A percentile compares a stretch with the other conserved stretches of the same genome.
These are phyloP conservation scores for Puma concolor DNA, from an alignment of 2,113 vertebrate genomes.

Conservation along the genomic window DNA sequence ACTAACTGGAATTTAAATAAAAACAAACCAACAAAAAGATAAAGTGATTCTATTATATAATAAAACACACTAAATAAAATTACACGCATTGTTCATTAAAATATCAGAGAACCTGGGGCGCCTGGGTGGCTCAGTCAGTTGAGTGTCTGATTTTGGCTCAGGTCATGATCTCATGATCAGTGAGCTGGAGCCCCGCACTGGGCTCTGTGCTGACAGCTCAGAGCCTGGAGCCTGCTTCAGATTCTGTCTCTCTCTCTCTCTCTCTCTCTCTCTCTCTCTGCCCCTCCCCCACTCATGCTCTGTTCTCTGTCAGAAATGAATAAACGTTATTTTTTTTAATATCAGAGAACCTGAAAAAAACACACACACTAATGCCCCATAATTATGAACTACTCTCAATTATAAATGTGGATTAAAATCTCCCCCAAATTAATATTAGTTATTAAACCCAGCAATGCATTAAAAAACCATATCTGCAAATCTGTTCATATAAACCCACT, in stretches of 20 bases:
- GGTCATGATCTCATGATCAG: no score
- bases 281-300: no score
- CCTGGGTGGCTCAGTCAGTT: no score
- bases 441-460: background rate
- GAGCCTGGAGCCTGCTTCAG: no score
- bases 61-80: background rate
- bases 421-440: background rate
- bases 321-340: no score
- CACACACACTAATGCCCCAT: background rate
- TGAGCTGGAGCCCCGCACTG: no score
- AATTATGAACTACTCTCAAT: background rate
- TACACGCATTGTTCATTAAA: background rate
- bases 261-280: no score
- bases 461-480: background rate
- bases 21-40: background rate
- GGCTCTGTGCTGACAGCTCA: no score
- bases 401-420: background rate
- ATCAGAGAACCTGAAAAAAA: background rate
- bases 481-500: background rate
- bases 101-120: background rate
- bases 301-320: no score
- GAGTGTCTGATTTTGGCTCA: no score
- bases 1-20: background rate
- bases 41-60: background rate
- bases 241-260: no score